These are phyloP conservation scores for Lamprotornis superbus DNA, from an alignment of 2,113 vertebrate species.

Conservation along the genomic window DNA sequence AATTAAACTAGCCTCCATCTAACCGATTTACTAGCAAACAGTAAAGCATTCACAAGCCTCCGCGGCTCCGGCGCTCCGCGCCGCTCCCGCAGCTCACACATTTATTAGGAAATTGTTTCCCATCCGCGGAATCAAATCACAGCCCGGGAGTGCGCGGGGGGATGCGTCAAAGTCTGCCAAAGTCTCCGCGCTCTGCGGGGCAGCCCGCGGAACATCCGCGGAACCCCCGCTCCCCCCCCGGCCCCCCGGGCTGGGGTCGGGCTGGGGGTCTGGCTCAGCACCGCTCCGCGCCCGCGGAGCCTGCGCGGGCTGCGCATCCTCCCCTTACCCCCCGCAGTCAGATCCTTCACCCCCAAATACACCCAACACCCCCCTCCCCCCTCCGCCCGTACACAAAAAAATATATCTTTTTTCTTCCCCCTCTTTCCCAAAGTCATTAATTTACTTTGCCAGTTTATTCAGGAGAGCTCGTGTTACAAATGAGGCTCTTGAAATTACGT, in stretches of 20 bases:
- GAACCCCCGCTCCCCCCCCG: background rate
- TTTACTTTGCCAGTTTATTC: conserved; percentile 77
- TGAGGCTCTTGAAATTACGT: conserved; percentile 97
- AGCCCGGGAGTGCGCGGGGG: background rate
- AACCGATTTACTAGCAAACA: conserved; percentile 75
- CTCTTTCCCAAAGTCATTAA: conserved; percentile 73
- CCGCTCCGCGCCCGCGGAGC: background rate
- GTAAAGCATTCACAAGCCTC: conserved; percentile 42
- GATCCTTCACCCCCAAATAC: background rate
- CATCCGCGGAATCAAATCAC: conserved; percentile 26
- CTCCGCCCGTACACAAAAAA: background rate
- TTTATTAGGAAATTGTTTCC: conserved; percentile 52
- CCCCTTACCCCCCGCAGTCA: background rate
- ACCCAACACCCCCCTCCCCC: background rate
- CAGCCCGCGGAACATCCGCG: background rate
- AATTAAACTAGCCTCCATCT: conserved; percentile 87
- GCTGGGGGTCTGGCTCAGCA: background rate
- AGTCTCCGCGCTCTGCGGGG: background rate
- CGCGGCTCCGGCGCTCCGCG: background rate
- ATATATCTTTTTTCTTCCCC: background rate
- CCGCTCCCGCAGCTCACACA: conserved; percentile 17
- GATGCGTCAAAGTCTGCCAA: background rate
- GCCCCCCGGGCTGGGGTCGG: background rate
- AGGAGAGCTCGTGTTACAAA: conserved; percentile 85
- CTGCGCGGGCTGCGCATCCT: background rate